Evolutionary conservation across 37 sponge, comb jelly and placozoan species (phyloP).

Genomic region (Axinella damicornis): DNA sequence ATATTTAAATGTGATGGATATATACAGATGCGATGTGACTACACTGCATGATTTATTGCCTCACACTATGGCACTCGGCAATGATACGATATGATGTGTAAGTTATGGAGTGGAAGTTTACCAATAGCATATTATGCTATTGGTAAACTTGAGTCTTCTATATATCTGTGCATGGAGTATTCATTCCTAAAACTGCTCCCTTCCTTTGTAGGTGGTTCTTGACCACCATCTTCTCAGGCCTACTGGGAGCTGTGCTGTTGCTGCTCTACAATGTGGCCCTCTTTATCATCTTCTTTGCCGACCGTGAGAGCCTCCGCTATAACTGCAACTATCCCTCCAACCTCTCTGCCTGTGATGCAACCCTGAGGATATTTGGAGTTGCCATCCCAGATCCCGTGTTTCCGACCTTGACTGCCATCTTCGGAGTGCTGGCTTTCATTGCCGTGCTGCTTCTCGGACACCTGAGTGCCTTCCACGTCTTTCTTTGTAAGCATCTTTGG

Average conservation of each 20-base stretch:
- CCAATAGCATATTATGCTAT: too few species aligned
- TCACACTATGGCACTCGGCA: too few species aligned
- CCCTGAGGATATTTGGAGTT: conserved; percentile 54
- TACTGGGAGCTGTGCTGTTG: conserved; percentile 24
- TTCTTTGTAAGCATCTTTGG: conserved; percentile 67
- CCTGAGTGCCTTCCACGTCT: conserved; percentile 80
- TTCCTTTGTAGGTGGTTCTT: conserved; percentile 63
- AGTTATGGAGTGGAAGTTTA: too few species aligned
- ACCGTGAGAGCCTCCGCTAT: conserved; percentile 41
- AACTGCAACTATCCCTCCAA: conserved; percentile 35
- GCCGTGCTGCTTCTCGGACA: conserved; percentile 72
- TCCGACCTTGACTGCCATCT: conserved; percentile 60
- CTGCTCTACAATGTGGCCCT: conserved; percentile 27
- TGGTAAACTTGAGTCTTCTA: too few species aligned
- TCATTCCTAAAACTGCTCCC: neutral
- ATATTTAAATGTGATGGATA: too few species aligned
- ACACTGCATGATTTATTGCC: too few species aligned
- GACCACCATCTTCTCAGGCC: conserved; percentile 52
- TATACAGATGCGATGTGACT: too few species aligned
- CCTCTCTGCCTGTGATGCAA: conserved; percentile 33
- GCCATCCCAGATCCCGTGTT: conserved; percentile 80
- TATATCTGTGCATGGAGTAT: too few species aligned
- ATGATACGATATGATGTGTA: too few species aligned
- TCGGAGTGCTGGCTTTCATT: conserved; percentile 46
- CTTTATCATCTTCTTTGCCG: conserved; percentile 74